phyloP scores from a whole-genome alignment of 2,113 vertebrate genomes.

The Telmatochromis sp. region DNA sequence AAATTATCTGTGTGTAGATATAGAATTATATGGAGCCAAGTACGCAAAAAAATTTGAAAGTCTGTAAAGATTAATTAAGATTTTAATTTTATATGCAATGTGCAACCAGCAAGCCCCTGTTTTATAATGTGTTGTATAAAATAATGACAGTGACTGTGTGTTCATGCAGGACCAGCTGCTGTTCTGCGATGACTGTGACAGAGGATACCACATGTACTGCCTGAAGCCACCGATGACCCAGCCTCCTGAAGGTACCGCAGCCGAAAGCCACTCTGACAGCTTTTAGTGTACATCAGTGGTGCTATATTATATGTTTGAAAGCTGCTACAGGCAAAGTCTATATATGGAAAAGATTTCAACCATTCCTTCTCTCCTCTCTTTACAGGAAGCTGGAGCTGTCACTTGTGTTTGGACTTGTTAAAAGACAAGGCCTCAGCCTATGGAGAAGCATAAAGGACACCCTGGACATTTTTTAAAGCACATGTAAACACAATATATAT shows the following conservation, averaged over 20 bases:
- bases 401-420: conserved; percentile 90
- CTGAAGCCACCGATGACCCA: conserved; percentile 93
- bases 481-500: not conserved
- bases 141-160: not conserved
- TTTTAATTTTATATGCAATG: not conserved
- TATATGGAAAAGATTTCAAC: conserved; percentile 10
- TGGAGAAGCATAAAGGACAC: conserved; percentile 49
- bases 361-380: not conserved
- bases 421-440: conserved; percentile 91
- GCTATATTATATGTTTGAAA: not conserved
- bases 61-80: not conserved
- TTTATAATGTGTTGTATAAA: not conserved
- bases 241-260: conserved; percentile 86
- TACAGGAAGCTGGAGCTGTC: conserved; percentile 96
- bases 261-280: not conserved
- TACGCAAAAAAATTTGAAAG: rapidly evolving
- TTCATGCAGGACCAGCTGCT: conserved; percentile 85
- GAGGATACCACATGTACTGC: conserved; percentile 99
- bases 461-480: not conserved
- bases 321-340: not conserved
- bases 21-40: not conserved
- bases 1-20: not conserved
- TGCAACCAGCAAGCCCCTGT: not conserved
- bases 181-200: conserved; percentile 98
- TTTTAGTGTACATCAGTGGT: not conserved